Evolutionary conservation across 2,888 invertebrate species (phyloP), one percentile per base, ranked within the genome.

Genomic region (Epistrophe grossulariae): DNA sequence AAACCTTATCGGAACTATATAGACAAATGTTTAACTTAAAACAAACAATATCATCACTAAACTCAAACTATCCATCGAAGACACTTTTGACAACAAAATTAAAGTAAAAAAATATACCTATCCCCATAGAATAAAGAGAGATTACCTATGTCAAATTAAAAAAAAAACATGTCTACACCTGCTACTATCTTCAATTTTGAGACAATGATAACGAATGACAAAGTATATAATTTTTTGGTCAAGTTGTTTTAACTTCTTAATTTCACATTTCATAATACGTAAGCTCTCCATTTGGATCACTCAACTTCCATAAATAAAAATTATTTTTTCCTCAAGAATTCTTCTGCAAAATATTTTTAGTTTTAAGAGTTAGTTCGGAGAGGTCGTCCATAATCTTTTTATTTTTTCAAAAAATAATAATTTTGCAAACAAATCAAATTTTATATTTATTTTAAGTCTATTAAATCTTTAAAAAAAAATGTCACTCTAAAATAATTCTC

Each of bases 131-230:
- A 60, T 40, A 50, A n/a, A 72, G 68, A 76, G 79, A 79, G 40
- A 24, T 1, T 24, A 24, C 24, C 24, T 83, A 55, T 87, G 85
- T 87, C 85, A 83, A 83, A 74, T 71, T 64, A 28, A 35, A 59
- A 76, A 48, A 35, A 68, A 68, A 50, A 50, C 8, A 40, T 15
- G 45, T 79, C 78, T 78, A 79, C 72, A 87, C 79, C 83, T 87
- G 83, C 87, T 87, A 83, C 87, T 87, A 87, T 87, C 87, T 83
- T 62, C 59, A 66, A 59, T 70, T 82, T 83, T 76, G 45, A 82
- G 66, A 74, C 76, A 87, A 52, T 70, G 87, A 87, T 87, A 87
- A 87, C 83, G 60, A 82, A 59, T 79, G 48, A 72, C 62, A 72
- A 62, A 72, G 83, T 83, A 52, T 45, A 76, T 28, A 31, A 28